These are phyloP conservation scores for Plagodis dolabraria DNA, from an alignment of 2,888 invertebrate species.

Conservation along the genomic window DNA sequence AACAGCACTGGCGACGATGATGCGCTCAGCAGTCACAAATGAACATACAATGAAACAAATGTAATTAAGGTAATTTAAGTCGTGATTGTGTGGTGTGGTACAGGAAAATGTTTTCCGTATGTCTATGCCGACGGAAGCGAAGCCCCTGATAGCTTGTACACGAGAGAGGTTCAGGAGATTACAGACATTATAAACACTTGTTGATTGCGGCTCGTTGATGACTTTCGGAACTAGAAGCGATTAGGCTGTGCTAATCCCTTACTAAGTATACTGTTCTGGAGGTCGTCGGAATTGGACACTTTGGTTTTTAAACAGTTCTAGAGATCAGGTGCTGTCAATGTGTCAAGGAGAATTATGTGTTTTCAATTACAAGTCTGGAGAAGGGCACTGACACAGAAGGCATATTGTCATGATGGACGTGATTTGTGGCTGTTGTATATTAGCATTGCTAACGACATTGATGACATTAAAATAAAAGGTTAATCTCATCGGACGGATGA, in stretches of 20 bases:
- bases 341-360: constrained; percentile 34
- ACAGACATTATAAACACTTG: constrained; percentile 65
- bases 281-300: constrained; percentile 44
- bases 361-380: too few relatives aligned
- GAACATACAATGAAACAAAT: constrained; percentile 30
- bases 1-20: constrained; percentile 15
- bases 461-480: too few relatives aligned
- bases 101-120: constrained; percentile 59
- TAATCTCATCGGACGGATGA: too few relatives aligned
- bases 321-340: constrained; percentile 1
- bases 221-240: constrained; percentile 64
- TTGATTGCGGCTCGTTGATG: constrained; percentile 65
- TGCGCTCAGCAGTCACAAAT: constrained; percentile 19
- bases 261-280: constrained; percentile 46
- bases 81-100: constrained; percentile 48
- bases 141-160: constrained; percentile 58
- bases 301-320: constrained; percentile 6
- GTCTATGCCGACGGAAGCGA: constrained; percentile 63
- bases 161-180: constrained; percentile 64
- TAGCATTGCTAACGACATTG: too few relatives aligned
- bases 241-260: constrained; percentile 55
- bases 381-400: too few relatives aligned
- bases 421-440: too few relatives aligned
- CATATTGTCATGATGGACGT: too few relatives aligned
- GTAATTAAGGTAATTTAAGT: constrained; percentile 54